These are phyloP conservation scores for Hofmannophila pseudospretella DNA, from an alignment of 2,888 invertebrate genomes.

Conservation along the genomic window DNA sequence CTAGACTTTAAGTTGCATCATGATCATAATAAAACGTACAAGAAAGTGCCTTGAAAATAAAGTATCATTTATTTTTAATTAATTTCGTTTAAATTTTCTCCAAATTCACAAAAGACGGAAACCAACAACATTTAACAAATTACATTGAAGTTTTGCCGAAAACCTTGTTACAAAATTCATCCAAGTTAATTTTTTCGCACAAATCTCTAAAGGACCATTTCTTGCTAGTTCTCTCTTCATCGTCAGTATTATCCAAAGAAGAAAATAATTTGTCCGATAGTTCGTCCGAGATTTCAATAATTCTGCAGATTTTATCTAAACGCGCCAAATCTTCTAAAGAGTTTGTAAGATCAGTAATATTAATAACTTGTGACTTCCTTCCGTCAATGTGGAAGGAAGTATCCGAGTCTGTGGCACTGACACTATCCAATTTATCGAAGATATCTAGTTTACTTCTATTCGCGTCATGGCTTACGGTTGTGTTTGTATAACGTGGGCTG, in stretches of 20 bases:
- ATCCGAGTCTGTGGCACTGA: constrained; percentile 52
- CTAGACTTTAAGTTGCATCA: neutral
- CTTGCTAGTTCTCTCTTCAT: constrained; percentile 19
- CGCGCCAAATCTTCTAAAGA: constrained; percentile 58
- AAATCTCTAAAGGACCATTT: constrained; percentile 67
- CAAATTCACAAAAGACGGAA: too few species aligned
- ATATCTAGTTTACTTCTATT: constrained; percentile 36
- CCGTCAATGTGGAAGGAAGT: constrained; percentile 53
- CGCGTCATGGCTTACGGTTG: neutral
- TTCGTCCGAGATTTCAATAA: constrained; percentile 71
- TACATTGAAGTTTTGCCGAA: constrained; percentile 34
- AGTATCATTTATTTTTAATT: constrained; percentile 19
- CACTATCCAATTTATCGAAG: constrained; percentile 64
- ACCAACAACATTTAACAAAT: too few species aligned
- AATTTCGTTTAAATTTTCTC: constrained; percentile 15
- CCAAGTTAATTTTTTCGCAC: constrained; percentile 58
- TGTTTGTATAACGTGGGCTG: neutral
- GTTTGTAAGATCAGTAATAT: constrained; percentile 52
- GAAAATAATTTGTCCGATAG: constrained; percentile 59
- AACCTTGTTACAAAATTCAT: constrained; percentile 61
- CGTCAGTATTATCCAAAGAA: constrained; percentile 27
- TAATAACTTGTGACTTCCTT: constrained; percentile 56
- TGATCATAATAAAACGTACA: constrained; percentile 13
- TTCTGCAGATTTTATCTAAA: constrained; percentile 63
- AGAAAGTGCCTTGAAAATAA: constrained; percentile 25